phyloP scores from a whole-genome alignment of 2,113 vertebrate genomes.

The Megalops atlanticus region DNA sequence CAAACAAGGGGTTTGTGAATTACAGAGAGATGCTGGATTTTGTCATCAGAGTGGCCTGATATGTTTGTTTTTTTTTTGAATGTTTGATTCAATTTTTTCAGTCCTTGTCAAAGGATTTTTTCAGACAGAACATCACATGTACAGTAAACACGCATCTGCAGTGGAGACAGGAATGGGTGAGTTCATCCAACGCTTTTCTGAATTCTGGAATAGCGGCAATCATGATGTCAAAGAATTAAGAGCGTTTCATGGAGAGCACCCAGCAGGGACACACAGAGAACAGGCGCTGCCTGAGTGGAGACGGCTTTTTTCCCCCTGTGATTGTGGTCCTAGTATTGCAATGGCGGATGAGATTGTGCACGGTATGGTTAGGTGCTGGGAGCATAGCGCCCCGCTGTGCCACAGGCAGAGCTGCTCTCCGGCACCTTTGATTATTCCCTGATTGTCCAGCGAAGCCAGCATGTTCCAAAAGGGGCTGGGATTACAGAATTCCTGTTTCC shows the following conservation, averaged over 20 bases:
- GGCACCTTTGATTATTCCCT: background rate
- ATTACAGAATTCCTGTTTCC: constrained; percentile 25
- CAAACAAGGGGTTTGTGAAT: background rate
- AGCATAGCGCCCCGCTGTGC: background rate
- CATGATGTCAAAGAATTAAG: constrained; percentile 7
- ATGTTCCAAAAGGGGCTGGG: background rate
- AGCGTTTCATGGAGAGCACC: background rate
- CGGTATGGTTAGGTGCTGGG: background rate
- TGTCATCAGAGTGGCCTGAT: background rate
- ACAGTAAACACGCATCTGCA: background rate
- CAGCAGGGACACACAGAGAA: background rate
- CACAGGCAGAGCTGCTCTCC: background rate
- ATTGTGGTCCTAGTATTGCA: background rate
- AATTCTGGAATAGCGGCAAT: constrained; percentile 6
- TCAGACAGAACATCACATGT: constrained; percentile 1
- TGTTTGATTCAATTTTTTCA: background rate
- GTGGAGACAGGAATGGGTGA: background rate
- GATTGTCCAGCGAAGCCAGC: background rate
- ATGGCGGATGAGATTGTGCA: background rate
- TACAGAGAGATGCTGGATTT: background rate
- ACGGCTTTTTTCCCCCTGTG: background rate
- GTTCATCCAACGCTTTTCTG: background rate
- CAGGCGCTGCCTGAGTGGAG: background rate
- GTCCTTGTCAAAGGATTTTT: background rate
- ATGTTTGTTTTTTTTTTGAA: background rate